Evolutionary conservation across 2,888 invertebrate genomes (phyloP).

Genomic region (Cryptus armator): DNA sequence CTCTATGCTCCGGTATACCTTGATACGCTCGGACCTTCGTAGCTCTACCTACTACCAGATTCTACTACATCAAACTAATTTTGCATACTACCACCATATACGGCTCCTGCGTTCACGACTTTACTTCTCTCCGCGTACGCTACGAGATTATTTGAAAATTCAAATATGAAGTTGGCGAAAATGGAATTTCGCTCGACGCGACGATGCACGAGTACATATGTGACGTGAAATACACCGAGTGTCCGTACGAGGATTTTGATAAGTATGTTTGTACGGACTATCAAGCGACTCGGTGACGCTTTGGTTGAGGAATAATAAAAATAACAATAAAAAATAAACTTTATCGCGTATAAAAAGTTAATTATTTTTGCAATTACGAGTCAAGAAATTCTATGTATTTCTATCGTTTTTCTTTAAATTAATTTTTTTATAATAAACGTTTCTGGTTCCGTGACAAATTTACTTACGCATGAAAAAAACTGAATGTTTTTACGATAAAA

Average conservation of each 20-base stretch:
- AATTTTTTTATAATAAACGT: not conserved
- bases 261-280: not conserved
- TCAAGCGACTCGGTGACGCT: not conserved
- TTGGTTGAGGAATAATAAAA: not conserved
- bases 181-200: constrained; percentile 3
- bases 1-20: not conserved
- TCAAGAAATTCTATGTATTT: too few relatives aligned
- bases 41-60: not conserved
- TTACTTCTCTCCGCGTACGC: constrained; percentile 6
- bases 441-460: not conserved
- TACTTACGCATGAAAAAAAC: not conserved
- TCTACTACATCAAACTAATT: constrained; percentile 11
- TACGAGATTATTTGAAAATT: constrained; percentile 77
- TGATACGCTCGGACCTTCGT: constrained; percentile 11
- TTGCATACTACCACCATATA: not conserved
- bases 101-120: constrained; percentile 5
- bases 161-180: constrained; percentile 77
- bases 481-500: too few relatives aligned
- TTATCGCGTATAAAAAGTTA: not conserved
- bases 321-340: not conserved
- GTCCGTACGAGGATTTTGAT: not conserved
- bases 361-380: not conserved
- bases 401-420: not conserved
- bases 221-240: not conserved
- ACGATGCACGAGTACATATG: not conserved